Conservation (phyloP, 2,797 vertebrate genomes). For the Sebastes diploproa region DNA sequence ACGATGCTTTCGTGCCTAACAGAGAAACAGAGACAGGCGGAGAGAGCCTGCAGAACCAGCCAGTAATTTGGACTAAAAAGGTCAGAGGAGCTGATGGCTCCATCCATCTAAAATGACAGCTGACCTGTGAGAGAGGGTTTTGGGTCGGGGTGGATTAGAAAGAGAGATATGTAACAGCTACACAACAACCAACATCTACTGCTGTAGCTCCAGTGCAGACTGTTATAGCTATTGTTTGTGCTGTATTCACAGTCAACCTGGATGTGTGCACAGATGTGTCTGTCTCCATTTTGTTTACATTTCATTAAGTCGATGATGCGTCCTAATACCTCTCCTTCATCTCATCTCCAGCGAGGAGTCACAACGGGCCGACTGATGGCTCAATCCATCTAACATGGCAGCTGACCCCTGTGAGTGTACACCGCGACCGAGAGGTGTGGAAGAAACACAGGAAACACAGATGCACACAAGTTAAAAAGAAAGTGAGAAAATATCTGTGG, state of each 20-base stretch:
- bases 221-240: background rate
- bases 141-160: slow-evolving; percentile 48
- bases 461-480: background rate
- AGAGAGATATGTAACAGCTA: background rate
- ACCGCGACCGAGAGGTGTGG: background rate
- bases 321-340: slow-evolving; percentile 24
- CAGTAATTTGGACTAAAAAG: slow-evolving; percentile 71
- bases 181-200: background rate
- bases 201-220: background rate
- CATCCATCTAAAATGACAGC: slow-evolving; percentile 71
- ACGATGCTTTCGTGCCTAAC: background rate
- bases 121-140: slow-evolving; percentile 61
- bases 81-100: slow-evolving; percentile 69
- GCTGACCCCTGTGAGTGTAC: slow-evolving; percentile 11
- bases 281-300: slow-evolving; percentile 28
- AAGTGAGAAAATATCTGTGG: background rate
- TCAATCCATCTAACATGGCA: slow-evolving; percentile 33
- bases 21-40: background rate
- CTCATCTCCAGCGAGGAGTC: slow-evolving; percentile 15
- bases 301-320: slow-evolving; percentile 19
- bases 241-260: background rate
- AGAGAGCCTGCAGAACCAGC: slow-evolving; percentile 32
- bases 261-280: background rate
- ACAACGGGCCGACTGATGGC: slow-evolving; percentile 22
- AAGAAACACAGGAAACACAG: background rate